These are phyloP conservation scores for Tipula unca DNA, from an alignment of 2,888 invertebrate species.

Conservation along the genomic window DNA sequence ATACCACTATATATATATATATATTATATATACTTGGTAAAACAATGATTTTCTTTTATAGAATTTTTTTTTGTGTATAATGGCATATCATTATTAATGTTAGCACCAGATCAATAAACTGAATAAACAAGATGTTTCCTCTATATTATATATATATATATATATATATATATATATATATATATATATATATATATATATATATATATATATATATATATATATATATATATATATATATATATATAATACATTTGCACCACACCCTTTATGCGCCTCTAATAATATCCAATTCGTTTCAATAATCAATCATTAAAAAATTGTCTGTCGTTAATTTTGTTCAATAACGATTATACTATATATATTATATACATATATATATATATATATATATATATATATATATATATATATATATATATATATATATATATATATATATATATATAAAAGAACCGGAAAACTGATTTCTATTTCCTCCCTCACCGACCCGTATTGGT, in stretches of 20 bases:
- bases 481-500: not conserved
- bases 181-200: too few species aligned
- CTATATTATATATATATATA: too few species aligned
- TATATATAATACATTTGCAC: not conserved
- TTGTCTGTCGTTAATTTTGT: not conserved
- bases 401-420: too few species aligned
- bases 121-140: not conserved
- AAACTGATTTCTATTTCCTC: not conserved
- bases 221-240: too few species aligned
- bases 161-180: too few species aligned
- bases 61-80: not conserved
- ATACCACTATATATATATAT: too few species aligned
- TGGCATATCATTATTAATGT: not conserved
- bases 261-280: not conserved
- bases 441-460: not conserved
- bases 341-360: too few species aligned
- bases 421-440: not conserved
- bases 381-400: too few species aligned
- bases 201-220: too few species aligned
- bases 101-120: not conserved
- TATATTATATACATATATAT: too few species aligned
- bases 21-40: not conserved
- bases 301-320: not conserved
- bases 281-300: not conserved
- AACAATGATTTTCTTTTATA: not conserved